Evolutionary conservation across 2,113 vertebrate genomes (phyloP).

Genomic region (Psilopsiagon aymara): DNA sequence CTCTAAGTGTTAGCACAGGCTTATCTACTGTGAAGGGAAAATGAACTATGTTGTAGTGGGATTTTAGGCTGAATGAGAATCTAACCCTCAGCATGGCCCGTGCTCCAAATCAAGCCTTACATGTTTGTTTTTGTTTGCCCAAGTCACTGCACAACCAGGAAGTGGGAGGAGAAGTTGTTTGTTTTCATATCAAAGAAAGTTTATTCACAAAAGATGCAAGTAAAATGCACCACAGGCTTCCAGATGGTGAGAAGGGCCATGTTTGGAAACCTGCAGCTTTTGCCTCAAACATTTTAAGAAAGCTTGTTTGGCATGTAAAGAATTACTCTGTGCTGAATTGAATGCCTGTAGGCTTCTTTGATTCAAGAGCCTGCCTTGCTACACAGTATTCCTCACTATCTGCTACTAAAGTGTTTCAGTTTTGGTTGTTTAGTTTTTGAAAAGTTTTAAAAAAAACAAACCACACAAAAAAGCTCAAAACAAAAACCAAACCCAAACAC

Average conservation of each 20-base stretch:
- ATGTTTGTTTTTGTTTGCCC: constrained; percentile 38
- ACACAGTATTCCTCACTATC: neutral
- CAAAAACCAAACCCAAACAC: neutral
- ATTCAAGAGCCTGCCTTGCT: neutral
- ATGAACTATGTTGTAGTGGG: neutral
- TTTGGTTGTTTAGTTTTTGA: neutral
- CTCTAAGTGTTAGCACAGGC: neutral
- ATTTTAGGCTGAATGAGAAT: neutral
- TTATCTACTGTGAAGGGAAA: neutral
- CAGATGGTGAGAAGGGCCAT: neutral
- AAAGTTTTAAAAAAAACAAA: neutral
- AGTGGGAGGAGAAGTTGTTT: constrained; percentile 45
- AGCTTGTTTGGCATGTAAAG: neutral
- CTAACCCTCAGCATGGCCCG: neutral
- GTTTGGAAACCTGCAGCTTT: constrained; percentile 29
- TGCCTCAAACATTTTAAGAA: constrained; percentile 16
- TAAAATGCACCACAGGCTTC: constrained; percentile 5
- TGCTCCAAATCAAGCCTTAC: neutral
- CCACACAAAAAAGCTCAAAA: neutral
- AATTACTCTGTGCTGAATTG: constrained; percentile 2
- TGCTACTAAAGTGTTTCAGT: neutral
- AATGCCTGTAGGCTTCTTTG: neutral
- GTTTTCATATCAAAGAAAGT: constrained; percentile 28
- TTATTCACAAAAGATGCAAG: constrained; percentile 39
- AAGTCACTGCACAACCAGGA: constrained; percentile 40